phyloP scores from a whole-genome alignment of 1,140 invertebrate genomes.

The Drosophila paulistorum region DNA sequence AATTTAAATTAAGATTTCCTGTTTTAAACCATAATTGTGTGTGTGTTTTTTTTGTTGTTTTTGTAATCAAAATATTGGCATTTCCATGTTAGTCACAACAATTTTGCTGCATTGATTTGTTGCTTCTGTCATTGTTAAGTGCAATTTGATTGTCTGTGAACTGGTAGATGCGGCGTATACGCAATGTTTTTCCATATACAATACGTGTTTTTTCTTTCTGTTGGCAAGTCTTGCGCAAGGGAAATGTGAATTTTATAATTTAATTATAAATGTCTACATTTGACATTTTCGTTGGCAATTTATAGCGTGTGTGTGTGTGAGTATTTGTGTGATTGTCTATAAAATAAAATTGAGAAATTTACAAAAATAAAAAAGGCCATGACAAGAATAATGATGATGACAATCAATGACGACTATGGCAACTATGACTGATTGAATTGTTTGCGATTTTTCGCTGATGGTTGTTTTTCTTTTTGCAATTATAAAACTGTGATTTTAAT shows the following conservation, averaged over 20 bases:
- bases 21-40: not conserved
- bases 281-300: conserved; percentile 26
- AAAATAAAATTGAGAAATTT: conserved; percentile 25
- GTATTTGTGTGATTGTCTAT: conserved; percentile 31
- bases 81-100: not conserved
- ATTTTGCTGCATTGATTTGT: conserved; percentile 3
- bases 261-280: conserved; percentile 47
- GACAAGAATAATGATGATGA: conserved; percentile 8
- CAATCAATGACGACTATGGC: conserved; percentile 38
- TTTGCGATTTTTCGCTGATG: conserved; percentile 27
- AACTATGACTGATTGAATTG: conserved; percentile 64
- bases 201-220: conserved; percentile 17
- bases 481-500: conserved; percentile 67
- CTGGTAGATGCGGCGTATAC: conserved; percentile 56
- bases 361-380: conserved; percentile 53
- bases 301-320: not conserved
- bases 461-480: conserved; percentile 62
- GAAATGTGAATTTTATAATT: conserved; percentile 68
- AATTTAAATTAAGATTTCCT: not conserved
- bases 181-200: conserved; percentile 49
- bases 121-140: conserved; percentile 33
- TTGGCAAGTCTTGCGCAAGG: conserved; percentile 46
- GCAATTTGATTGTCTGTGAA: conserved; percentile 34
- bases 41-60: not conserved
- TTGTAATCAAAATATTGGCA: not conserved